Conservation (phyloP, 2,113 vertebrate genomes). For the Plecturocebus donacophilus region DNA sequence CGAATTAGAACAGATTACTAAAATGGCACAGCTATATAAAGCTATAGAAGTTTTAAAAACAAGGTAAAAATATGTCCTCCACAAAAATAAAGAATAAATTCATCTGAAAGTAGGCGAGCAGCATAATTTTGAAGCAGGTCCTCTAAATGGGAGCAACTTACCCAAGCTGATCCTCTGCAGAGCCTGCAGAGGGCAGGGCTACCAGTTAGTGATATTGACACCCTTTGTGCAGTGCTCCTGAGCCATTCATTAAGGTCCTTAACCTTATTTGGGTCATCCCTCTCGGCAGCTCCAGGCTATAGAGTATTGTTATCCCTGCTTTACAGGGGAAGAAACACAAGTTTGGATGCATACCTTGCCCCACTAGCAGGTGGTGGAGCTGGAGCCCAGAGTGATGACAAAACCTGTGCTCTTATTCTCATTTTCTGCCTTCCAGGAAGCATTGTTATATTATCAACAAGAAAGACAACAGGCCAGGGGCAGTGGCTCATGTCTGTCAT, state of each 20-base stretch:
- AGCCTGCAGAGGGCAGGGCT: background rate
- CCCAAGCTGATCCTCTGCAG: background rate
- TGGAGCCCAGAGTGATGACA: background rate
- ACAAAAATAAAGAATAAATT: background rate
- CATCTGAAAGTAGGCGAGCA: background rate
- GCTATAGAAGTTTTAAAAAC: background rate
- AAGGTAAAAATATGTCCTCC: background rate
- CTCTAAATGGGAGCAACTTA: background rate
- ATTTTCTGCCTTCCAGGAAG: background rate
- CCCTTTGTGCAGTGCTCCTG: background rate
- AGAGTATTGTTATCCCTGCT: background rate
- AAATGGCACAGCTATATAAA: slow-evolving; percentile 18
- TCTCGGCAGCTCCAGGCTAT: background rate
- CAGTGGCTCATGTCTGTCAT: no score
- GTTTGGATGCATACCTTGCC: background rate
- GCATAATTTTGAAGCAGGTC: background rate
- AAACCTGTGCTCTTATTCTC: background rate
- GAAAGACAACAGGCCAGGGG: background rate
- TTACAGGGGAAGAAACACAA: background rate
- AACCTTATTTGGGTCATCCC: background rate
- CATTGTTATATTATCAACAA: background rate
- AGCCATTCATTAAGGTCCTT: background rate
- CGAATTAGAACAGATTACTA: background rate
- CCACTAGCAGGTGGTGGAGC: background rate
- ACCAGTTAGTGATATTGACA: rapidly evolving